These are phyloP conservation scores for Chymomyza amoena DNA, from an alignment of 2,888 invertebrate genomes.

Conservation along the genomic window DNA sequence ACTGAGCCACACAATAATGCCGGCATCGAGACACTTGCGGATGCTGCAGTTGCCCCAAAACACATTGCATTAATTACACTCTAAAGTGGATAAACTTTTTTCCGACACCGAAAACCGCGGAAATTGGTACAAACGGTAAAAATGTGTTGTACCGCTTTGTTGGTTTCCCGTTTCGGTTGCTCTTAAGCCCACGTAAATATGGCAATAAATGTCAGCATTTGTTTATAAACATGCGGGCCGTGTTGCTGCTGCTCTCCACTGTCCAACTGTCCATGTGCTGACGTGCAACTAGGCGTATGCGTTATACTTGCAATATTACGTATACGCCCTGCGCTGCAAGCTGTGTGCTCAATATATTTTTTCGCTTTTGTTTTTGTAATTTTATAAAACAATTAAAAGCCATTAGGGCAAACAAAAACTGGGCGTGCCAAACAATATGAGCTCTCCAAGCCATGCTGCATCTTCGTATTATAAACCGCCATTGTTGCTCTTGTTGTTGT, in stretches of 20 bases:
- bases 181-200: conserved; percentile 27
- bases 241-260: not conserved
- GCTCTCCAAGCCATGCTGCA: conserved; percentile 17
- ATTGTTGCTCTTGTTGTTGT: conserved; percentile 7
- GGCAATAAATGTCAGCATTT: conserved; percentile 48
- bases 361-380: conserved; percentile 49
- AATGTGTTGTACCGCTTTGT: not conserved
- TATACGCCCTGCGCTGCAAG: conserved; percentile 18
- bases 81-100: not conserved
- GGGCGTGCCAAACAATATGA: conserved; percentile 25
- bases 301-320: conserved; percentile 38
- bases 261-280: conserved; percentile 31
- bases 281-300: conserved; percentile 45
- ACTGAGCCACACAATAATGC: conserved; percentile 42
- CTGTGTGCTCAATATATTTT: conserved; percentile 27
- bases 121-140: not conserved
- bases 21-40: conserved; percentile 19
- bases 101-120: not conserved
- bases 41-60: conserved; percentile 35
- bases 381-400: conserved; percentile 70
- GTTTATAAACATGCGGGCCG: conserved; percentile 20
- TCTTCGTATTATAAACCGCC: conserved; percentile 38
- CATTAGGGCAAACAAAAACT: conserved; percentile 66
- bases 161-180: not conserved
- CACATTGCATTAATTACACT: conserved; percentile 46